These are phyloP conservation scores for Phocides pigmalion DNA, from an alignment of 1,140 invertebrate species.

Conservation along the genomic window DNA sequence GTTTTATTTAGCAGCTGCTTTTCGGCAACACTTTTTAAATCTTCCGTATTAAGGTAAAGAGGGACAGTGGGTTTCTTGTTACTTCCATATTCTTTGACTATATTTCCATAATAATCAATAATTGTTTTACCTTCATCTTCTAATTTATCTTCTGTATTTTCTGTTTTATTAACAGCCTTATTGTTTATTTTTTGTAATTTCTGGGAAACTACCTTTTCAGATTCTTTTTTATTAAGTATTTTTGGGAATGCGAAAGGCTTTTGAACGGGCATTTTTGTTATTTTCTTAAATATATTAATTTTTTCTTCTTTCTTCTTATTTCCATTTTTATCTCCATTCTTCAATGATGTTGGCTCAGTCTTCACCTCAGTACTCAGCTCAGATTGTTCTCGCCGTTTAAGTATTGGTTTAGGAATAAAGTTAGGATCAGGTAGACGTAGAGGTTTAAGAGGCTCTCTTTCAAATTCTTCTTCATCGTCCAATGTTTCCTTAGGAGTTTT, in stretches of 20 bases:
- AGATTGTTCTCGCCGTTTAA: conserved; percentile 83
- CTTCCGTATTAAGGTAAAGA: conserved; percentile 86
- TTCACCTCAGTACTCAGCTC: conserved; percentile 45
- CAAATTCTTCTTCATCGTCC: conserved; percentile 73
- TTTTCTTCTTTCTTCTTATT: conserved; percentile 74
- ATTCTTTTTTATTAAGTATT: conserved; percentile 72
- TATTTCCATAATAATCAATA: conserved; percentile 91
- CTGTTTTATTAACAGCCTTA: conserved; percentile 51
- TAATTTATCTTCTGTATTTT: conserved; percentile 63
- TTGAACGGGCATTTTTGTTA: conserved; percentile 77
- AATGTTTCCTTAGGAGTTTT: conserved; percentile 58
- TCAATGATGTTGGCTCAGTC: conserved; percentile 38
- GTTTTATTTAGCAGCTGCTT: conserved; percentile 53
- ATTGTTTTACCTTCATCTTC: conserved; percentile 88
- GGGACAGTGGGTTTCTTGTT: conserved; percentile 83
- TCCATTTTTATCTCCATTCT: conserved; percentile 52
- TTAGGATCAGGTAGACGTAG: conserved; percentile 85
- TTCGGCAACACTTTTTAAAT: conserved; percentile 85
- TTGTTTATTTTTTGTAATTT: conserved; percentile 40
- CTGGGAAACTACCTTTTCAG: conserved; percentile 47
- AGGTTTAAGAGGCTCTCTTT: conserved; percentile 84
- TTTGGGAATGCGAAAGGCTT: conserved; percentile 72
- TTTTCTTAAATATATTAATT: conserved; percentile 78
- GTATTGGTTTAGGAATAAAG: conserved; percentile 89
- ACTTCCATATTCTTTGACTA: conserved; percentile 88